Base-by-base conservation (phyloP, 2,888 invertebrate species). In the Villa cingulata region DNA sequence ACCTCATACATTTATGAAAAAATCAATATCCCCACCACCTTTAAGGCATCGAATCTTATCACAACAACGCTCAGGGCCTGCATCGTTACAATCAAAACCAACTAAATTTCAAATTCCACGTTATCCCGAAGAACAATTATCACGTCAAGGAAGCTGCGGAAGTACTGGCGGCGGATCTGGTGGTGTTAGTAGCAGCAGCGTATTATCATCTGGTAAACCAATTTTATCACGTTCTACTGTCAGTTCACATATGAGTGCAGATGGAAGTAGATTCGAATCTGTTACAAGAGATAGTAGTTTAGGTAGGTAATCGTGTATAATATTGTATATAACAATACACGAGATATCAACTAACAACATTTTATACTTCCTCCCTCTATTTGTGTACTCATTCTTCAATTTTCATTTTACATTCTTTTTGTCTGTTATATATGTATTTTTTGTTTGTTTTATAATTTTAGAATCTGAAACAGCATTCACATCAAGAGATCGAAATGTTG, bases 11-110 rank as follows among this genome's bases (percentile, higher is more conserved):
- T 60, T 64, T 60, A 61, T 66, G 62, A 64, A 66, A 54, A 69
- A 68, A 58, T 70, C 70, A 58, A 61, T 68, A 59, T 69, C 70
- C 62, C 70, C 70, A 61, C 68, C 68, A 63, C 66, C 68, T 55
- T 64, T 67, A 55, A 65, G 70, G 58, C 68, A 70, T 61, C 66
- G 68, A 56, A 63, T 64, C 46, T 60, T 70, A 51, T 62, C 65
- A 55, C 67, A 67, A 53, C 70, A 70, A 57, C 64, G 69, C 54
- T 70, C 70, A 51, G 66, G 65, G 38, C 68, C 69, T 50, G 63
- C 68, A 50, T 60, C 61, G 40, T 57, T 68, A 54, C 66, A 66
- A 57, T 60, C 67, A 54, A 65, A 62, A 57, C 62, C 64, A 51
- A 64, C 65, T 18, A 70, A 70, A 59, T 70, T 68, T 55, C 68